Percentiles rank a stretch among this genome's conserved stretches.
Evolutionary conservation across 2,113 vertebrate species (phyloP).

Genomic region (Conger conger): DNA sequence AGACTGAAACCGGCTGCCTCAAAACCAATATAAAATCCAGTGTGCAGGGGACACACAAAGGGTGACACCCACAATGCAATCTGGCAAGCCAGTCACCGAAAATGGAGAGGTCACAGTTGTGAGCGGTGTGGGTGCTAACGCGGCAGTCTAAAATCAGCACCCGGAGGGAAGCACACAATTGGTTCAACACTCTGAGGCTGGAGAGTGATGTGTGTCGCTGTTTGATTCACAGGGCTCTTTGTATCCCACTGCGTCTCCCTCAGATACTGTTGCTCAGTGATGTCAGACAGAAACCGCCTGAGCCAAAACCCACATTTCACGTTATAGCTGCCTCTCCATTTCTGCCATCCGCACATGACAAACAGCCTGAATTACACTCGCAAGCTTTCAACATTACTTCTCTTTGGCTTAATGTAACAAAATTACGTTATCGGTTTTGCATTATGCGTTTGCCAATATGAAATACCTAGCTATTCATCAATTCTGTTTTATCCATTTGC

Average conservation of each 20-base stretch:
- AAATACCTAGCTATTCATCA: background rate
- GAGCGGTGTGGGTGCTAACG: background rate
- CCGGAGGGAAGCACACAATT: background rate
- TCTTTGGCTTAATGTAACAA: background rate
- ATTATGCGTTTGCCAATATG: background rate
- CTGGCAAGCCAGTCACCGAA: background rate
- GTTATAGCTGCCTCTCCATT: background rate
- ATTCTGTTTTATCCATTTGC: background rate
- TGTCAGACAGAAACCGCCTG: background rate
- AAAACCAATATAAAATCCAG: constrained; percentile 15
- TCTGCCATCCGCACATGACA: background rate
- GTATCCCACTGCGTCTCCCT: background rate
- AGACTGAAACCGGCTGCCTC: background rate
- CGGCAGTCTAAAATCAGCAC: background rate
- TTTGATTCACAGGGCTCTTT: background rate
- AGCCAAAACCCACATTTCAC: background rate
- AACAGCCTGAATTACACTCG: background rate
- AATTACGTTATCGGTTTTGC: background rate
- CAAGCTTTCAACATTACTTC: background rate
- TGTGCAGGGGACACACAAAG: background rate
- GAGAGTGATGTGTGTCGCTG: background rate
- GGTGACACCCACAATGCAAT: background rate
- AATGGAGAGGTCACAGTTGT: constrained; percentile 17
- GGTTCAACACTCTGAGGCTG: background rate
- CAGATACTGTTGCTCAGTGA: background rate